Evolutionary conservation across 2,113 vertebrate species (phyloP), one percentile per base, ranked within the genome.

Genomic region (Etheostoma cragini): DNA sequence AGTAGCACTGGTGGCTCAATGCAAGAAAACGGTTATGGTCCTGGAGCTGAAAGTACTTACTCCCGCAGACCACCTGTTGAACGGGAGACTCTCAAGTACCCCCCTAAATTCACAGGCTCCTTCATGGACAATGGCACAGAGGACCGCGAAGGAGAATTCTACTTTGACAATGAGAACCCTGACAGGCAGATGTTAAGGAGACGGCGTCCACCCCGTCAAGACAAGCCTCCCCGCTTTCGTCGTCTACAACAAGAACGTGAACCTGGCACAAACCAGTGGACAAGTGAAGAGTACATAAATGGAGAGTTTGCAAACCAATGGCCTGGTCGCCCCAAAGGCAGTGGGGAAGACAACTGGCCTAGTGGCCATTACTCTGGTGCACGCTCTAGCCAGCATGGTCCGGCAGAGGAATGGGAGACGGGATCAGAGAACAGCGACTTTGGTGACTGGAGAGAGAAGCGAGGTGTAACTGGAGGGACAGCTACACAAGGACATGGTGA

Each of bases 381-480:
- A 93, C 10, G 96, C 93, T 42, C 94, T 0, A 82, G 92, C 13
- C 96, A 94, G 84, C 97, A 96, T 0, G 97, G 96, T 30, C 97
- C 97, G 0, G 95, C 95, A 0, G 98, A 99, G 72, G 98, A 99
- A 60, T 99, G 98, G 98, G 98, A 99, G 85, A 98, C 97, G 0
- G 98, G 97, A 0, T 99, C 98, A 0, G 98, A 99, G 63, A 99
- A 97, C 95, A 98, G 98, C 0, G 98, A 99, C 90, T 97, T 98
- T 80, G 96, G 94, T 0, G 98, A 99, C 91, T 95, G 97, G 86
- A 93, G 96, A 35, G 98, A 97, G 72, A 96, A 96, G 76, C 92
- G 95, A 0, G 91, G 91, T 0, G 96, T 93, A 24, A 85, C 85
- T 12, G 90, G 85, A n/a, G 87, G 81, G 2, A 1, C 79, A 0